phyloP scores from a whole-genome alignment of 2,113 vertebrate species.

The Poeciliopsis occidentalis region DNA sequence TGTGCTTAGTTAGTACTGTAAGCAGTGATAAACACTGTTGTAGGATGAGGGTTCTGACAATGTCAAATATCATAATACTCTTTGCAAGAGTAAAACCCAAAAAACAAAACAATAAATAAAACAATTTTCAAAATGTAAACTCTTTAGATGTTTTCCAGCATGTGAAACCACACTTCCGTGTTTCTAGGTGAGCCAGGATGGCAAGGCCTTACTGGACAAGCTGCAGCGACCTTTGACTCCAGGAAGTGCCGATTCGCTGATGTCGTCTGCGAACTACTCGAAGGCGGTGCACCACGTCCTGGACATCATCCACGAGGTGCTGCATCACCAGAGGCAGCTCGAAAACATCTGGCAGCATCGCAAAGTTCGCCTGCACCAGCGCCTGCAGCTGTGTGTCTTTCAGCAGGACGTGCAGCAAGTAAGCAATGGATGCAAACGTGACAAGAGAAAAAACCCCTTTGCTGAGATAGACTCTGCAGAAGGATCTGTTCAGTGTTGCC shows the following conservation, averaged over 20 bases:
- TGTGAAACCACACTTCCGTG: background rate
- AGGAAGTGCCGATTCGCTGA: too few species aligned
- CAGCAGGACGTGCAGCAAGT: slow-evolving; percentile 99
- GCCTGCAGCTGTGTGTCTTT: slow-evolving; percentile 96
- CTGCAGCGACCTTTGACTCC: too few species aligned
- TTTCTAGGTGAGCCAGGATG: slow-evolving; percentile 94
- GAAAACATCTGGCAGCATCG: slow-evolving; percentile 99
- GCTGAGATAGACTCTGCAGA: background rate
- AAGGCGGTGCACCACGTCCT: slow-evolving; percentile 97
- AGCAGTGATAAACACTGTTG: background rate
- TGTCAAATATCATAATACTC: background rate
- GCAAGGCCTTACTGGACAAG: too few species aligned
- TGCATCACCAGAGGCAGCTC: slow-evolving; percentile 96
- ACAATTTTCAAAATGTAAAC: background rate
- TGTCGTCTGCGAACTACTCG: slow-evolving; percentile 97
- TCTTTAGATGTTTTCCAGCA: background rate
- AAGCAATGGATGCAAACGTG: slow-evolving; percentile 14
- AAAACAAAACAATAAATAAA: background rate
- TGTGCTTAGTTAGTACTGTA: background rate
- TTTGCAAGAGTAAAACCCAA: background rate
- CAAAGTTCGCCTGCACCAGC: slow-evolving; percentile 95
- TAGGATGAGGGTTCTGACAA: background rate
- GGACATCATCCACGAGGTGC: slow-evolving; percentile 95
- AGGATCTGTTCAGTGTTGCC: background rate
- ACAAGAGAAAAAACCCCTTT: background rate